phyloP scores from a whole-genome alignment of 2,888 invertebrate genomes.

The Drosophila phalerata region DNA sequence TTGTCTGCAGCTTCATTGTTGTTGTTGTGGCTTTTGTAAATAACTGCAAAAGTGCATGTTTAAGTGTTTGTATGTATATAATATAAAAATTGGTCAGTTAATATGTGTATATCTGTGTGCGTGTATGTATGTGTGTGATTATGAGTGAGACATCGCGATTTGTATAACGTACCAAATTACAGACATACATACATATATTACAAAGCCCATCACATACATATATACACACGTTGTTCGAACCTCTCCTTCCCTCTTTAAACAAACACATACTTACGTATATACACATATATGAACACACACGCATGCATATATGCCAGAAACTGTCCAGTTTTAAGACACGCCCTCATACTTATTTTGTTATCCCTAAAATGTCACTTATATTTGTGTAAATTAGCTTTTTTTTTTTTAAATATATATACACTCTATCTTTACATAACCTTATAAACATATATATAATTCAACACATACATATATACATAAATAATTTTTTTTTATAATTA shows the following conservation, averaged over 20 bases:
- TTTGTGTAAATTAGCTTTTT: constrained; percentile 61
- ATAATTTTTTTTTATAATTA: constrained; percentile 54
- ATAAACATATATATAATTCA: constrained; percentile 6
- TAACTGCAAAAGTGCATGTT: constrained; percentile 16
- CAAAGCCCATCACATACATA: constrained; percentile 5
- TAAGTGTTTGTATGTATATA: constrained; percentile 26
- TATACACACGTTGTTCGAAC: neutral
- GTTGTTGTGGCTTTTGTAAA: constrained; percentile 19
- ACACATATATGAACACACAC: constrained; percentile 9
- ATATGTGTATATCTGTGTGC: neutral
- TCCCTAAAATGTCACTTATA: constrained; percentile 43
- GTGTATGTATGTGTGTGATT: neutral
- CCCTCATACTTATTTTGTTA: constrained; percentile 44
- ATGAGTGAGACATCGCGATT: neutral
- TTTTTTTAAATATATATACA: constrained; percentile 25
- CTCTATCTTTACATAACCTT: constrained; percentile 13
- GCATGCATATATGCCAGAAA: neutral
- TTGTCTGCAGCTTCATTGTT: constrained; percentile 24
- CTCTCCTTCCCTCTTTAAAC: neutral
- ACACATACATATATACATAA: constrained; percentile 5
- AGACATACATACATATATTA: constrained; percentile 17
- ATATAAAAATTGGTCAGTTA: constrained; percentile 9
- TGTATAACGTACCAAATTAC: constrained; percentile 27
- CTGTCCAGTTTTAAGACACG: constrained; percentile 7
- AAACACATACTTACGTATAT: constrained; percentile 10